A percentile compares a stretch with the other conserved stretches of the same genome.
These are phyloP conservation scores for Nephrotoma guestfalica DNA, from an alignment of 2,888 invertebrate genomes.

Conservation along the genomic window DNA sequence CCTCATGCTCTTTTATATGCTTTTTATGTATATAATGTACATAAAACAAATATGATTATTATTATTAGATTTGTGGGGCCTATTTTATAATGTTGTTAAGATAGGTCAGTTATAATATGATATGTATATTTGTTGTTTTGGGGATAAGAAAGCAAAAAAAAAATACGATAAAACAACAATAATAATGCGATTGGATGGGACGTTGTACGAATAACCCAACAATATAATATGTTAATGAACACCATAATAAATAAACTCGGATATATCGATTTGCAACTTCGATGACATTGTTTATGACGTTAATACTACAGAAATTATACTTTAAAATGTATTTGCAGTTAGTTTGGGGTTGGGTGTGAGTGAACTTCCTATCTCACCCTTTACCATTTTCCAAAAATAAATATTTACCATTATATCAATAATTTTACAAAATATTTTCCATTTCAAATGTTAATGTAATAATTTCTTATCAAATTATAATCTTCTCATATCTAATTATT, in stretches of 20 bases:
- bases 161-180: background rate
- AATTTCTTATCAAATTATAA: too few relatives aligned
- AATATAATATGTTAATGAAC: background rate
- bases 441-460: too few relatives aligned
- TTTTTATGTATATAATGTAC: too few relatives aligned
- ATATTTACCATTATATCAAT: too few relatives aligned
- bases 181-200: background rate
- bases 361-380: too few relatives aligned
- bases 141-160: background rate
- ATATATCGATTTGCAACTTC: background rate
- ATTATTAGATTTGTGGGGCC: background rate
- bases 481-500: too few relatives aligned
- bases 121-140: background rate
- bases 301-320: too few relatives aligned
- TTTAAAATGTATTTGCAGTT: too few relatives aligned
- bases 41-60: background rate
- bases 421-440: too few relatives aligned
- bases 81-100: background rate
- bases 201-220: background rate
- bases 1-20: background rate
- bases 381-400: too few relatives aligned
- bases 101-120: background rate
- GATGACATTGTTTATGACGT: background rate
- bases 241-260: background rate
- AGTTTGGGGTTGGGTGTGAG: too few relatives aligned